A percentile compares a stretch with the other conserved stretches of the same genome.
Conservation (phyloP, 2,888 invertebrate species). For the Cynaeus angustus region DNA sequence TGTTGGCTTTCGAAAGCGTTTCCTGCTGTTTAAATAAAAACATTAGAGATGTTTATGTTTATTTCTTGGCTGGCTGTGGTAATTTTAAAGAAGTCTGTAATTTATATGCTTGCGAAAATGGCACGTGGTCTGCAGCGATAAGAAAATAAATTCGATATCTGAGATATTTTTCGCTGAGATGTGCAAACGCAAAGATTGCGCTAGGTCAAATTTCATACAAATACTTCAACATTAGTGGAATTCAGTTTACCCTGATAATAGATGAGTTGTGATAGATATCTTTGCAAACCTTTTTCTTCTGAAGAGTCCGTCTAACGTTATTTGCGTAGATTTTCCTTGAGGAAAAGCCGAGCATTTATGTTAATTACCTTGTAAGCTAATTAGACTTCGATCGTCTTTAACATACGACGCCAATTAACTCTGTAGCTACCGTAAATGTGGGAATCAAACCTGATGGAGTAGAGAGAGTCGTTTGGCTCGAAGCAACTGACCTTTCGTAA, state of each 20-base stretch:
- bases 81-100: too few relatives aligned
- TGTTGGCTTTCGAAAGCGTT: constrained; percentile 17
- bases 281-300: too few relatives aligned
- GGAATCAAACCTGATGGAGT: constrained; percentile 22
- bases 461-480: neutral
- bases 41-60: neutral
- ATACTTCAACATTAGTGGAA: too few relatives aligned
- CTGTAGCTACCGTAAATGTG: constrained; percentile 21
- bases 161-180: neutral
- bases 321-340: neutral
- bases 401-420: constrained; percentile 18
- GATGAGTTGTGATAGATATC: too few relatives aligned
- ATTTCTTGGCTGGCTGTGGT: neutral
- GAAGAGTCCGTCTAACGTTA: too few relatives aligned
- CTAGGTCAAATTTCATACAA: too few relatives aligned
- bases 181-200: too few relatives aligned
- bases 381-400: constrained; percentile 21
- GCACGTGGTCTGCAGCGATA: neutral
- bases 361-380: constrained; percentile 27
- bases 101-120: too few relatives aligned
- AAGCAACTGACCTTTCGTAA: constrained; percentile 16
- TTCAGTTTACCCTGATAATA: too few relatives aligned
- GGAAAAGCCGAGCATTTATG: constrained; percentile 5
- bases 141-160: neutral
- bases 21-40: constrained; percentile 9